A percentile compares a stretch with the other conserved stretches of the same genome.
These are phyloP conservation scores for Drosophila infuscata DNA, from an alignment of 2,888 invertebrate genomes.

Conservation along the genomic window DNA sequence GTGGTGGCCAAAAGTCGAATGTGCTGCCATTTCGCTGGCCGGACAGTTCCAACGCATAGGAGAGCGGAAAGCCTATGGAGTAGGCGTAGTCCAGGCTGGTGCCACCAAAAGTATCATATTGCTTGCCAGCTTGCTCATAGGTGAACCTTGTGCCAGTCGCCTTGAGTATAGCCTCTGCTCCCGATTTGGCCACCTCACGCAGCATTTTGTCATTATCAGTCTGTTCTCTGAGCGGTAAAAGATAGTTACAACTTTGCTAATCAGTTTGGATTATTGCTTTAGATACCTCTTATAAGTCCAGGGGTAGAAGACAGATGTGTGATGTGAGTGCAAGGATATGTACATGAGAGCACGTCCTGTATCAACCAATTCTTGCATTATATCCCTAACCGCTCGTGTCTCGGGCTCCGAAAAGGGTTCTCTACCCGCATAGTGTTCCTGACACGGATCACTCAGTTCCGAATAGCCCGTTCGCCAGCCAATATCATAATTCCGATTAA, in stretches of 20 bases:
- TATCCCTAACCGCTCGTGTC: constrained; percentile 85
- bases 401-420: constrained; percentile 56
- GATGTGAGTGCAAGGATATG: constrained; percentile 90
- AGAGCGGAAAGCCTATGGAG: constrained; percentile 86
- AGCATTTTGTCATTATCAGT: constrained; percentile 22
- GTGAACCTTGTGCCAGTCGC: constrained; percentile 80
- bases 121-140: constrained; percentile 68
- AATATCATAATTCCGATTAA: constrained; percentile 59
- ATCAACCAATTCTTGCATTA: constrained; percentile 84
- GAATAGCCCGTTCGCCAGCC: constrained; percentile 39
- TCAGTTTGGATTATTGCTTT: not conserved
- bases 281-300: constrained; percentile 86
- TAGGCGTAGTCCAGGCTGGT: constrained; percentile 89
- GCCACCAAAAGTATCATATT: constrained; percentile 86
- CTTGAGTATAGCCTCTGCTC: constrained; percentile 9
- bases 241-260: not conserved
- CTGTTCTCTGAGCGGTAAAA: constrained; percentile 9
- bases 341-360: constrained; percentile 86
- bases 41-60: constrained; percentile 88
- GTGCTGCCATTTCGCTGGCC: constrained; percentile 81
- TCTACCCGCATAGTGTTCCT: constrained; percentile 44
- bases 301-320: constrained; percentile 87
- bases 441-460: constrained; percentile 43
- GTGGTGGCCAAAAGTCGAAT: constrained; percentile 87
- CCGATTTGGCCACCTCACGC: constrained; percentile 35